Evolutionary conservation across 2,797 vertebrate species (phyloP).

Genomic region (Botia kubotai): DNA sequence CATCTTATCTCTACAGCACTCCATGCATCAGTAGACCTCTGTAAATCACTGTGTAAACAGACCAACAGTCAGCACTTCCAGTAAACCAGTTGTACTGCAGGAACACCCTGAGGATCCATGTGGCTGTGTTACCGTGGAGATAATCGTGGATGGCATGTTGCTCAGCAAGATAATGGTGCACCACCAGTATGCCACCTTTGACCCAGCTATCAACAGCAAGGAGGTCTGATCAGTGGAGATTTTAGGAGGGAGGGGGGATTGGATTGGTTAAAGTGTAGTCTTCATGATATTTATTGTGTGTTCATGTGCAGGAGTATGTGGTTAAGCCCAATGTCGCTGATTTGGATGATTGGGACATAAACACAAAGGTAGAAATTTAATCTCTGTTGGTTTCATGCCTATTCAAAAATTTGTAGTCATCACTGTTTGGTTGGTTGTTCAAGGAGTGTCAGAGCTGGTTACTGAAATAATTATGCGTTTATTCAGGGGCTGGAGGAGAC

Average conservation of each 20-base stretch:
- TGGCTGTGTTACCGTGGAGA: slow-evolving; percentile 74
- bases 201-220: slow-evolving; percentile 20
- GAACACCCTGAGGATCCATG: slow-evolving; percentile 77
- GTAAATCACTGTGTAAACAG: neutral
- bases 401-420: neutral
- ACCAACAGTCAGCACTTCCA: neutral
- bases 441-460: neutral
- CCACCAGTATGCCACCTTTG: slow-evolving; percentile 73
- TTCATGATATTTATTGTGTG: slow-evolving; percentile 10
- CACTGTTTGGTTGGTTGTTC: neutral
- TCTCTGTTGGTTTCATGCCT: neutral
- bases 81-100: slow-evolving; percentile 67
- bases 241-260: neutral
- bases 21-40: neutral
- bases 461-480: neutral
- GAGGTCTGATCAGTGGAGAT: slow-evolving; percentile 45
- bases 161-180: slow-evolving; percentile 85
- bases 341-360: slow-evolving; percentile 75
- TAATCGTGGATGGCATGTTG: slow-evolving; percentile 83
- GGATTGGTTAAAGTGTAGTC: neutral
- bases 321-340: slow-evolving; percentile 24
- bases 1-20: neutral
- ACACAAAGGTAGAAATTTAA: slow-evolving; percentile 67
- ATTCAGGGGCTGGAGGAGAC: slow-evolving; percentile 66
- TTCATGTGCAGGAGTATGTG: slow-evolving; percentile 63